Evolutionary conservation across 2,888 invertebrate genomes (phyloP), one percentile per base, ranked within the genome.

Genomic region (Petrolisthes cinctipes): DNA sequence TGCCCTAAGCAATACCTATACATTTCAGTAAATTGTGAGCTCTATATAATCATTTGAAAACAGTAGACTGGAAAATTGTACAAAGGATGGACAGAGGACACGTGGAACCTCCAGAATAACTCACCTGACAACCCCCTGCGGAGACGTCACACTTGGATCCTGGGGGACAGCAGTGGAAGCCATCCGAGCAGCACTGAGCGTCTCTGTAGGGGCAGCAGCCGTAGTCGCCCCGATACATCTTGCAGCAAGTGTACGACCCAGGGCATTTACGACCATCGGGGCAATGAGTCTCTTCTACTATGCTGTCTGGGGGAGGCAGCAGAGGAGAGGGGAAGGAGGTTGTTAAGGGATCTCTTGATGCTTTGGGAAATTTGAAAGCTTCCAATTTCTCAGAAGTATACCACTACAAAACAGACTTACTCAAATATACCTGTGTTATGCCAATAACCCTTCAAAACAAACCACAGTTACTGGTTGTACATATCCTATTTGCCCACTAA

Each of bases 141-240:
- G 17, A 54, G 5, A 71, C 54, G 5, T 83, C 61, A 81, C 86
- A 86, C 68, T 83, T 56, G 11, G 71, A 79, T 4, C 83, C 83
- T n/a, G 71, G 56, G 57, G 86, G 86, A 23, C 86, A 86, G 61
- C 86, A 86, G 80, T 86, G 86, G 68, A 86, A 86, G 20, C 83
- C 83, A 20, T 86, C 86, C 4, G 17, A 71, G 73, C 86, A 86
- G 66, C 86, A 86, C n/a, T 23, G 54, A 14, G 79, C 86, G 51
- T 68, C 75, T 37, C 54, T 14, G 80, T 78, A 86, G 17, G 86
- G 86, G 54, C 86, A 86, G 56, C 86, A 86, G 3, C 86, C 86
- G 23, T 83, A 86, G 9, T 66, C 11, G 3, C 86, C 86, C 17
- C 73, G 54, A 73, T 79, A 86, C 86, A 86, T 86, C 66, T 83